Evolutionary conservation across 1,140 invertebrate species (phyloP), one percentile per base, ranked within the genome.

Genomic region (Drosophila sulfurigaster): DNA sequence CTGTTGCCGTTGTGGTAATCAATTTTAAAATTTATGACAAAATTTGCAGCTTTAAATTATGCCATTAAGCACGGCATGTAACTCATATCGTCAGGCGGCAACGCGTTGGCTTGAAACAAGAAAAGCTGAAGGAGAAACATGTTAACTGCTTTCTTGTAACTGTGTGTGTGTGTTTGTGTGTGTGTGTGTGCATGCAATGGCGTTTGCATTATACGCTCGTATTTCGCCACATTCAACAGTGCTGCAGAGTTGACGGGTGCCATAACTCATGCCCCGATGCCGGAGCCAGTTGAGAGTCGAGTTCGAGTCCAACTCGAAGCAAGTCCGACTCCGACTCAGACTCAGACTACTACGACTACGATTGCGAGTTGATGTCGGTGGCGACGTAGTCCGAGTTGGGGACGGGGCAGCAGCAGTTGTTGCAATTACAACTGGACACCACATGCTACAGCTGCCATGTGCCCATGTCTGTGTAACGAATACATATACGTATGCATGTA

Each of bases 1-100:
- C 81, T 79, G 82, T 77, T 78, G 76, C 66, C 71, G 69, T 81
- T 82, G 85, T 88, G 85, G 85, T 88, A 88, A 88, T 88, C 85
- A 88, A 88, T 92, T 92, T 92, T 85, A 91, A 92, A 92, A 92
- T 92, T 92, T 92, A 92, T 92, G 91, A 92, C 91, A 92, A 92
- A 92, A 92, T 92, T 92, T 92, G 91, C 91, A 92, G 91, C 91
- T 92, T 92, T 92, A 92, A 92, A 92, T 92, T 92, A 92, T 91
- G 87, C 90, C 91, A 92, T 92, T 92, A 92, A 92, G 87, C 90
- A 91, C 90, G 90, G 82, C 90, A 91, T 91, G 90, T 90, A 91
- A 91, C 86, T 91, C 86, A 91, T 91, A 91, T 90, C 86, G 90
- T 87, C 86, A 88, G 87, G 79, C 85, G 68, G 83, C 81, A 77